Evolutionary conservation across 2,113 vertebrate genomes (phyloP).

Genomic region (Pangasianodon hypophthalmus): DNA sequence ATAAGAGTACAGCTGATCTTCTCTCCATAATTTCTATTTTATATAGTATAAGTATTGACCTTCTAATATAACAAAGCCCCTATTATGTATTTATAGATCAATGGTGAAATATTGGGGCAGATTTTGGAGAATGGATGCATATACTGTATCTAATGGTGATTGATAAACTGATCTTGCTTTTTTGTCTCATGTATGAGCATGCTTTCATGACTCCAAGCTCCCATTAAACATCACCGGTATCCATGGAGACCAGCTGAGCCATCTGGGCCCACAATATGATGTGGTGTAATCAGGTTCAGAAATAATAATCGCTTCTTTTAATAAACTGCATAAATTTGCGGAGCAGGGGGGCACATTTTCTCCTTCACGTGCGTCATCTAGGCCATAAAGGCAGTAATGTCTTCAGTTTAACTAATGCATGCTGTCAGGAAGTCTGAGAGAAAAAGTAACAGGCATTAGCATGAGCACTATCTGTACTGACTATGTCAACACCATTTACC

Average conservation of each 20-base stretch:
- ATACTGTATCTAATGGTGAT: not conserved
- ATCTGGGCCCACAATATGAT: slow-evolving; percentile 53
- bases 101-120: not conserved
- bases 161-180: not conserved
- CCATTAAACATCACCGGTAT: slow-evolving; percentile 50
- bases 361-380: not conserved
- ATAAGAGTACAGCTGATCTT: not conserved
- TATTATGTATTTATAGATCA: not conserved
- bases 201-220: slow-evolving; percentile 41
- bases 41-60: not conserved
- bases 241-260: slow-evolving; percentile 55
- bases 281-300: slow-evolving; percentile 47
- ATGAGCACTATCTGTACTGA: slow-evolving; percentile 4
- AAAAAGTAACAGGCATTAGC: not conserved
- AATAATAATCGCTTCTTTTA: slow-evolving; percentile 54
- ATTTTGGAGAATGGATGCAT: not conserved
- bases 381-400: slow-evolving; percentile 2
- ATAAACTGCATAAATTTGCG: slow-evolving; percentile 45
- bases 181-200: slow-evolving; percentile 18
- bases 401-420: slow-evolving; percentile 27
- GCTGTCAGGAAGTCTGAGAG: slow-evolving; percentile 9
- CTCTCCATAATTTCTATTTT: not conserved
- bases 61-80: not conserved
- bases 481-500: slow-evolving; percentile 14
- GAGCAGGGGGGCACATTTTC: not conserved